These are phyloP conservation scores for Drosophila formosana DNA, from an alignment of 2,888 invertebrate genomes.

Conservation along the genomic window DNA sequence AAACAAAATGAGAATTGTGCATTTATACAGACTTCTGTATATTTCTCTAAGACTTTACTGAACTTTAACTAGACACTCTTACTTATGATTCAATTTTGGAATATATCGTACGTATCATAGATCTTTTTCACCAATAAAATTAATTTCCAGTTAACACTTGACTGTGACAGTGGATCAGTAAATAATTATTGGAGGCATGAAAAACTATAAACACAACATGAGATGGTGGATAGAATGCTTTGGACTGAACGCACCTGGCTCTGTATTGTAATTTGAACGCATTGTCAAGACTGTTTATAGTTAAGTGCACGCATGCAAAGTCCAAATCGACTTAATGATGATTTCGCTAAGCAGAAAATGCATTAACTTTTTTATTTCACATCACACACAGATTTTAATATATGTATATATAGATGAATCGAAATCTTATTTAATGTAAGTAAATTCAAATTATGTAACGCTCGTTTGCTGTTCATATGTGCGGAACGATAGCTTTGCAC, in stretches of 20 bases:
- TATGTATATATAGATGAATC: background rate
- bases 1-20: slow-evolving; percentile 45
- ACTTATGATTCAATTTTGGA: background rate
- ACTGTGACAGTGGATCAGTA: slow-evolving; percentile 28
- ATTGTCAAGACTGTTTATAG: slow-evolving; percentile 46
- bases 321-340: slow-evolving; percentile 18
- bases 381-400: background rate
- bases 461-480: background rate
- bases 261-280: slow-evolving; percentile 63
- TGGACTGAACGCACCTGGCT: slow-evolving; percentile 49
- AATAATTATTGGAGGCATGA: slow-evolving; percentile 21
- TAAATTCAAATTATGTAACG: background rate
- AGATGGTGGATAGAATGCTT: slow-evolving; percentile 26
- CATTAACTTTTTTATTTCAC: background rate
- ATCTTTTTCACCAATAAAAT: slow-evolving; percentile 45
- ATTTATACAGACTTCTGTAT: slow-evolving; percentile 10
- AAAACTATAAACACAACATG: slow-evolving; percentile 48
- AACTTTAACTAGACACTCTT: too few species aligned
- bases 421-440: background rate
- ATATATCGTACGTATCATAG: background rate
- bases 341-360: background rate
- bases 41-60: background rate
- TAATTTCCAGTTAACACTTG: slow-evolving; percentile 3
- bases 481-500: background rate
- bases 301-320: slow-evolving; percentile 38